Base-by-base conservation (phyloP, 2,113 vertebrate species). In the Gymnocephalus cernua region DNA sequence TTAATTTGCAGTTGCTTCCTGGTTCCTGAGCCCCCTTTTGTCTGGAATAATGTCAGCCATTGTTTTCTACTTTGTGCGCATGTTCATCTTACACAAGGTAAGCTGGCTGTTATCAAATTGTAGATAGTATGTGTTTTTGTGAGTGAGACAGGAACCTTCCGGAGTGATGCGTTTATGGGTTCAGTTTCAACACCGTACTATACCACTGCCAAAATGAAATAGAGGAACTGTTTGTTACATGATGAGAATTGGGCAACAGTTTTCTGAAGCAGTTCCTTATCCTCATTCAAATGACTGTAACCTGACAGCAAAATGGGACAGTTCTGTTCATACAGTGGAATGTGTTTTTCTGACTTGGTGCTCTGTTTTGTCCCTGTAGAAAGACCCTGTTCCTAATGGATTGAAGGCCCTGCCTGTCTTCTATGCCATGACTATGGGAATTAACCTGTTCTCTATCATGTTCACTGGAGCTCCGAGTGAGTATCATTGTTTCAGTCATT, bases 381-480 rank as follows among this genome's bases (percentile, higher is more conserved):
- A 93, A 27, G 96, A 99, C 90, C 97, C 98, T 0, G 97, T 99
- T 80, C 98, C 98, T 69, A 99, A 97, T 1, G 98, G 98, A 48
- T 85, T 99, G 86, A 96, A 93, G 88, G 98, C 98, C 51, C 70
- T 99, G 88, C 98, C 98, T 0, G 19, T 99, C 76, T 99, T 99
- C 94, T 99, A 99, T 10, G 98, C 97, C 41, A 93, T 97, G 14
- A 99, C 98, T 0, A 92, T 99, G 94, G 97, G 96, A 29, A 96
- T 99, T 92, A 99, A 99, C 91, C 91, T 99, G 76, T 99, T 99
- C 91, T 99, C 98, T 89, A 98, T 99, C 94, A 96, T 97, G 96
- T 99, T 94, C 79, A 97, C 95, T 16, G 98, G 98, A 18, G 96
- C 97, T 0, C 96, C 97, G 5, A 86, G 98, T 99, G 95, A 97